A percentile compares a stretch with the other conserved stretches of the same genome.
These are phyloP conservation scores for Pterobdella sp. DNA, from an alignment of 2,888 invertebrate genomes.

Conservation along the genomic window DNA sequence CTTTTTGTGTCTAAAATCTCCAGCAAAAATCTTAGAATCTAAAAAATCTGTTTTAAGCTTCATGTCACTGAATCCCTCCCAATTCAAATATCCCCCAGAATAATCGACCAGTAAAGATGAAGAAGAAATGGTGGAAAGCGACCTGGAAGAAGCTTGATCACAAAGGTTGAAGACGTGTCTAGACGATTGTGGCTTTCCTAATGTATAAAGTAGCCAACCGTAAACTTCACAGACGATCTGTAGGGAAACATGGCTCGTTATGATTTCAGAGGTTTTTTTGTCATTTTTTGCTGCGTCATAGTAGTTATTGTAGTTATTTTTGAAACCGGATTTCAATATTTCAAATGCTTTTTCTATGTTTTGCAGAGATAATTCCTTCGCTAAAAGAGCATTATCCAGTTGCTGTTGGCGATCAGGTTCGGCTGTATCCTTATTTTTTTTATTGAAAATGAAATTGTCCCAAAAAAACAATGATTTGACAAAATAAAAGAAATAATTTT, in stretches of 20 bases:
- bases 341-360: not conserved
- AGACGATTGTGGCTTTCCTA: not conserved
- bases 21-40: conserved; percentile 1
- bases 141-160: not conserved
- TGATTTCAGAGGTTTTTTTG: too few species aligned
- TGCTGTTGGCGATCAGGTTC: not conserved
- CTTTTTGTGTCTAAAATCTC: not conserved
- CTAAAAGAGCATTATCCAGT: not conserved
- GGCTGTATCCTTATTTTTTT: not conserved
- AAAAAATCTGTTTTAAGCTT: not conserved
- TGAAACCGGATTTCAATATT: not conserved
- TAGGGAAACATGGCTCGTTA: conserved; percentile 1
- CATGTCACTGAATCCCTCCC: not conserved
- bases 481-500: not conserved
- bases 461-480: not conserved
- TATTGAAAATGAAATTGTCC: not conserved
- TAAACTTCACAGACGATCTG: conserved; percentile 13
- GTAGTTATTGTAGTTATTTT: not conserved
- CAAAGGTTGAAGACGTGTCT: conserved; percentile 20
- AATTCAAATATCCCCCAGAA: not conserved
- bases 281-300: not conserved
- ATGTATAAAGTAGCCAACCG: conserved; percentile 8
- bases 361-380: not conserved
- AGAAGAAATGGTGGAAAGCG: not conserved
- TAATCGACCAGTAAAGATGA: not conserved